Evolutionary conservation across 2,888 invertebrate species (phyloP).

Genomic region (Lepidonotus clava): DNA sequence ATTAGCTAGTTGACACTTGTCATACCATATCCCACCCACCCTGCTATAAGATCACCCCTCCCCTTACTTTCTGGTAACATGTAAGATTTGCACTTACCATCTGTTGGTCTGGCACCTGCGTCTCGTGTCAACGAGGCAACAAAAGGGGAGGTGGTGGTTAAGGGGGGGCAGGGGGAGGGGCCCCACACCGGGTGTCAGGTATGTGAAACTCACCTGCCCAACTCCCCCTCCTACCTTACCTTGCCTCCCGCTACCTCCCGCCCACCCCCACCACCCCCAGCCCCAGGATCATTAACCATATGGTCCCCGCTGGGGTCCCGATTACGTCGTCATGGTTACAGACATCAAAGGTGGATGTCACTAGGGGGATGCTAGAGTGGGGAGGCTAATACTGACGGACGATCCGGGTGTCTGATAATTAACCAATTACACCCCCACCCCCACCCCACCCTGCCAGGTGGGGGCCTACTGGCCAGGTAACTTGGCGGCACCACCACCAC

Average conservation of each 20-base stretch:
- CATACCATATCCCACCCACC: too few relatives aligned
- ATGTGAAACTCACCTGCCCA: background rate
- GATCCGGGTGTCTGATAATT: conserved; percentile 34
- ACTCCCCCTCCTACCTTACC: background rate
- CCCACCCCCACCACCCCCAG: background rate
- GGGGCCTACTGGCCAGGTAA: too few relatives aligned
- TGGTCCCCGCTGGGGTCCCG: background rate
- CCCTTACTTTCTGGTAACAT: background rate
- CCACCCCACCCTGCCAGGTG: background rate
- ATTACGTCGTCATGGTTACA: conserved; percentile 42
- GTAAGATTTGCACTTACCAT: background rate
- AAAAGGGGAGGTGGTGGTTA: background rate
- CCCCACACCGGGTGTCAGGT: background rate
- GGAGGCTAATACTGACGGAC: conserved; percentile 13
- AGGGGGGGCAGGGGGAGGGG: background rate
- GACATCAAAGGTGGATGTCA: conserved; percentile 20
- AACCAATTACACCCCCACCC: conserved; percentile 29
- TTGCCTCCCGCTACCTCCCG: background rate
- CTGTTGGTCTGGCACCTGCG: background rate
- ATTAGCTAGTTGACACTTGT: too few relatives aligned
- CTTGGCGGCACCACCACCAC: too few relatives aligned
- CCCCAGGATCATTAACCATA: conserved; percentile 46
- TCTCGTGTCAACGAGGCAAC: conserved; percentile 22
- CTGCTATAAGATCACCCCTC: background rate
- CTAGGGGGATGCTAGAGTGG: background rate